Percentiles rank a stretch among this genome's conserved stretches.
Evolutionary conservation across 2,113 vertebrate genomes (phyloP).

Genomic region (Paradoxurus hermaphroditus): DNA sequence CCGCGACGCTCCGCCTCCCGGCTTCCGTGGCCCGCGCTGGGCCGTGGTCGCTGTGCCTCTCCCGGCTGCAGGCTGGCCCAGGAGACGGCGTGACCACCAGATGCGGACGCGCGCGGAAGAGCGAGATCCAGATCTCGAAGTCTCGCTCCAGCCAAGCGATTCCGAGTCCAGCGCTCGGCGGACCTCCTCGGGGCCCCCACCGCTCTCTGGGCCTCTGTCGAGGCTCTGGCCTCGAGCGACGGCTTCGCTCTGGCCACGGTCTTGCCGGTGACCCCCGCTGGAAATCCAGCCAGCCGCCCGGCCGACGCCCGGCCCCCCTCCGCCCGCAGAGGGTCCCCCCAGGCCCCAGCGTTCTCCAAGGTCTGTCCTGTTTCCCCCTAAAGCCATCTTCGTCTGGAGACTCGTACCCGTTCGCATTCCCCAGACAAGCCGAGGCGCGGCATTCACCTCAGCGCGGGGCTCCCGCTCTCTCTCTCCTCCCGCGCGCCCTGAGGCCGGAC

Average conservation of each 20-base stretch:
- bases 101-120: not conserved
- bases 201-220: not conserved
- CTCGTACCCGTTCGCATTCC: conserved; percentile 79
- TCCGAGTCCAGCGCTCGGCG: fast-evolving
- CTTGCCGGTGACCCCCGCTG: not conserved
- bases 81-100: not conserved
- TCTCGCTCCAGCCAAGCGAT: not conserved
- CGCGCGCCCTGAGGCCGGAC: no score
- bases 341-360: conserved; percentile 2
- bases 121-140: not conserved
- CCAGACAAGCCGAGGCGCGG: conserved; percentile 56
- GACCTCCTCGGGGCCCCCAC: not conserved
- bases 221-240: fast-evolving
- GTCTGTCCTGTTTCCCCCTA: conserved; percentile 46
- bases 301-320: conserved; percentile 6
- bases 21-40: not conserved
- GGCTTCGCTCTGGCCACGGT: not conserved
- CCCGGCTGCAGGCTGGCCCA: not conserved
- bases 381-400: conserved; percentile 71
- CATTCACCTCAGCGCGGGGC: no score
- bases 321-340: conserved; percentile 33
- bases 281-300: not conserved
- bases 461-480: no score
- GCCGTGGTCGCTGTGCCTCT: not conserved
- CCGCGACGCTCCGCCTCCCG: no score